A percentile compares a stretch with the other conserved stretches of the same genome.
Conservation (phyloP, 2,113 vertebrate species). For the Sinocyclocheilus rhinocerous region DNA sequence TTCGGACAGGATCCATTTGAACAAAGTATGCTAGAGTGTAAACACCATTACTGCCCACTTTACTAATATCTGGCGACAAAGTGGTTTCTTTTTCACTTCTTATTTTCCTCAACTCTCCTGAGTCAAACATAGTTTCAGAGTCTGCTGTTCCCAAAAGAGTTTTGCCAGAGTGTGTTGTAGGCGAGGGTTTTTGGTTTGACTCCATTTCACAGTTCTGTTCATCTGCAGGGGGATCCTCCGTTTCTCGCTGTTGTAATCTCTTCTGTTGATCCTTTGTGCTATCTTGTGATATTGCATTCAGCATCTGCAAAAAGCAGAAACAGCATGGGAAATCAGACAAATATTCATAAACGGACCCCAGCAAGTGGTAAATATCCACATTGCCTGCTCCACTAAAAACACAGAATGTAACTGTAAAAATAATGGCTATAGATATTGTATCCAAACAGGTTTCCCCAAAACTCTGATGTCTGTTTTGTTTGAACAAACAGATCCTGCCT, state of each 20-base stretch:
- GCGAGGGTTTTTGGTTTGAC: background rate
- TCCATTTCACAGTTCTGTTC: background rate
- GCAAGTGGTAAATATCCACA: no score
- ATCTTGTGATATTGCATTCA: conserved; percentile 55
- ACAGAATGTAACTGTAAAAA: background rate
- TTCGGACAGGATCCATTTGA: conserved; percentile 4
- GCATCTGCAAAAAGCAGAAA: conserved; percentile 60
- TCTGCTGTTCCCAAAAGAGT: conserved; percentile 13
- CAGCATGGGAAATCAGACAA: conserved; percentile 11
- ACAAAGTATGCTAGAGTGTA: conserved; percentile 3
- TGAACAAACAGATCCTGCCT: background rate
- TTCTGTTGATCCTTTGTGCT: conserved; percentile 56
- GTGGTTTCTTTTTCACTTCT: background rate
- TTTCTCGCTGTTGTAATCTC: conserved; percentile 22
- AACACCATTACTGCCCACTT: background rate
- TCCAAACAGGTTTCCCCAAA: background rate
- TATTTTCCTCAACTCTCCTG: background rate
- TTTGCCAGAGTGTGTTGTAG: background rate
- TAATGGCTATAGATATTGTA: background rate
- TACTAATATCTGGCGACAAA: background rate
- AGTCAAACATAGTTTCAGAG: background rate
- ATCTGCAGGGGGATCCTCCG: background rate
- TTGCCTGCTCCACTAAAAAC: background rate
- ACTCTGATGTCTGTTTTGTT: background rate
- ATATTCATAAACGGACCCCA: background rate